These are phyloP conservation scores for Calephelis perditalis DNA, from an alignment of 2,888 invertebrate species.

Conservation along the genomic window DNA sequence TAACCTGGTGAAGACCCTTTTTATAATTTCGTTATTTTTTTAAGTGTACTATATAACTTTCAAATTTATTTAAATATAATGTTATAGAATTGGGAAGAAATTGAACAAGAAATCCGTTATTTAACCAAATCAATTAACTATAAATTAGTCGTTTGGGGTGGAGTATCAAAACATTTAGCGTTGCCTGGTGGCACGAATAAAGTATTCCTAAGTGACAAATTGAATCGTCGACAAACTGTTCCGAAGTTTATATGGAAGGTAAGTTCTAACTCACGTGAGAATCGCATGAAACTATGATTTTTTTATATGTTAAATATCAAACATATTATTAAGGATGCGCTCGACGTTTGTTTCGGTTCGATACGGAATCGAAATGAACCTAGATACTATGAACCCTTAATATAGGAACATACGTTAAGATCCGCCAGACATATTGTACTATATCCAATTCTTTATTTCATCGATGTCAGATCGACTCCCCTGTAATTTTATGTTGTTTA, in stretches of 20 bases:
- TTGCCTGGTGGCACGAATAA: background rate
- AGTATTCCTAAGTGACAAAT: slow-evolving; percentile 16
- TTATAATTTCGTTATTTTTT: background rate
- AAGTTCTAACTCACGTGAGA: background rate
- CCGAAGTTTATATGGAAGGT: slow-evolving; percentile 20
- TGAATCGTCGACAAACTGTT: slow-evolving; percentile 3
- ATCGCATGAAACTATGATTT: no score
- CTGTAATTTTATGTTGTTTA: no score
- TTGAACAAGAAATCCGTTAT: slow-evolving; percentile 40
- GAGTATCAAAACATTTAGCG: background rate
- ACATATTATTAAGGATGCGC: no score
- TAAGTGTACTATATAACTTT: background rate
- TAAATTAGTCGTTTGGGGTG: slow-evolving; percentile 14
- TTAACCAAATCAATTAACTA: slow-evolving; percentile 29
- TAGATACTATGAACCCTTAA: no score
- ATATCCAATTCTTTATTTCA: no score
- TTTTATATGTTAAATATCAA: no score
- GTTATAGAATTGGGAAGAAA: slow-evolving; percentile 47
- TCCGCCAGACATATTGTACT: no score
- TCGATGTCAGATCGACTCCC: no score
- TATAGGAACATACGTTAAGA: no score
- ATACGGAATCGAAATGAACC: no score
- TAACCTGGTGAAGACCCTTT: no score
- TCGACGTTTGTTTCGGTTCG: no score
- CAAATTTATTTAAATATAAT: background rate